Conservation (phyloP, 2,888 invertebrate species). For the Rhagophthalmus giganteus region DNA sequence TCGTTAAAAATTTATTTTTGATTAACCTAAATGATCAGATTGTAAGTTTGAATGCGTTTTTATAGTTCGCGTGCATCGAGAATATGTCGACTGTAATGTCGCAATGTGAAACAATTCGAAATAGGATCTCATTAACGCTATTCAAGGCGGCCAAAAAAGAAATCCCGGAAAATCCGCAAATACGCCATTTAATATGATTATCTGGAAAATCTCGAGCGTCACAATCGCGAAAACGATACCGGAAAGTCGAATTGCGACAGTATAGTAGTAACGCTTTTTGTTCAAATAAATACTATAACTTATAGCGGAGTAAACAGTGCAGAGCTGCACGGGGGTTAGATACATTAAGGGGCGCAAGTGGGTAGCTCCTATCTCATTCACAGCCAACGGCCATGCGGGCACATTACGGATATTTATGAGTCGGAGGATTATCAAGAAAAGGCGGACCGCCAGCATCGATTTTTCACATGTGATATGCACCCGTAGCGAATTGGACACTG, state of each 20-base stretch:
- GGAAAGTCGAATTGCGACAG: constrained; percentile 13
- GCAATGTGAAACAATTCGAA: too few species aligned
- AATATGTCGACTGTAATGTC: too few species aligned
- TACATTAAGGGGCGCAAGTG: constrained; percentile 36
- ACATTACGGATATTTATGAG: constrained; percentile 55
- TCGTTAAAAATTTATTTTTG: too few species aligned
- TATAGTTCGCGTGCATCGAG: too few species aligned
- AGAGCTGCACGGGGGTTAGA: constrained; percentile 29
- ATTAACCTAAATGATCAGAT: too few species aligned
- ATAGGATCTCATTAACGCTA: too few species aligned
- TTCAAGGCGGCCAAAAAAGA: too few species aligned
- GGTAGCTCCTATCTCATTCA: constrained; percentile 52
- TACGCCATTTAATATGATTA: neutral
- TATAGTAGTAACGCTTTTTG: constrained; percentile 11
- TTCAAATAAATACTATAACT: constrained; percentile 29
- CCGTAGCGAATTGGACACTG: constrained; percentile 32
- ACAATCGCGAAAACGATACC: constrained; percentile 1
- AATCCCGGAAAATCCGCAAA: neutral
- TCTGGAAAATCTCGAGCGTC: neutral
- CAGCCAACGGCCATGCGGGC: constrained; percentile 55
- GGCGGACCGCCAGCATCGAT: constrained; percentile 54
- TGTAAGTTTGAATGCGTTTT: too few species aligned
- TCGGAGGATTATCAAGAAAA: constrained; percentile 53
- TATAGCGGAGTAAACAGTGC: constrained; percentile 37
- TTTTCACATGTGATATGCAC: constrained; percentile 50